Evolutionary conservation across 2,797 vertebrate genomes (phyloP).

Genomic region (Spea hammondii): DNA sequence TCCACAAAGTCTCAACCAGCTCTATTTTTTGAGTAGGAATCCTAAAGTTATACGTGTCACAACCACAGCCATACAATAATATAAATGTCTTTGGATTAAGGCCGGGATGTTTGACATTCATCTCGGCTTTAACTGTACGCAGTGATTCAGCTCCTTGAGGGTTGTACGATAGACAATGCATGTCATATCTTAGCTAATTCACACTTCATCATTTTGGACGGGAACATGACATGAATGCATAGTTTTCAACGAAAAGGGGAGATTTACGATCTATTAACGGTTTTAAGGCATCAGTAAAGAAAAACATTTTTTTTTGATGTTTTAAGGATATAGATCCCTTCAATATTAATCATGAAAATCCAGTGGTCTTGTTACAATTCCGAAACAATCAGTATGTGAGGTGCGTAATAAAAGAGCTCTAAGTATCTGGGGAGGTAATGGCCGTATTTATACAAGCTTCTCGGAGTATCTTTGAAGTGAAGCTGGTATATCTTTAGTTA

Average conservation of each 20-base stretch:
- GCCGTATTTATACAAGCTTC: conserved; percentile 57
- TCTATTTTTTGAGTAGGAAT: no score
- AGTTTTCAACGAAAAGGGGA: background rate
- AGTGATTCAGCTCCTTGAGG: background rate
- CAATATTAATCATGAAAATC: background rate
- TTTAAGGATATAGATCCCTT: background rate
- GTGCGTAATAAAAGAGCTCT: background rate
- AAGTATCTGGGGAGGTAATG: conserved; percentile 39
- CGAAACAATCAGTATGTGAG: background rate
- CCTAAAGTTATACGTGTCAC: no score
- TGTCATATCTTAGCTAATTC: conserved; percentile 1
- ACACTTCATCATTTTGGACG: background rate
- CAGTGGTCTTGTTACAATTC: background rate
- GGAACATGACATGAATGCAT: conserved; percentile 5
- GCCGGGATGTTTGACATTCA: background rate
- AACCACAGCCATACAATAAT: background rate
- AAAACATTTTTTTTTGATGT: background rate
- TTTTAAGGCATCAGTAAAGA: background rate
- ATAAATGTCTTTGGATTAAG: background rate
- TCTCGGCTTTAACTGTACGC: background rate
- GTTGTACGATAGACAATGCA: background rate
- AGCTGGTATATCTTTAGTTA: conserved; percentile 49
- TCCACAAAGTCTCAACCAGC: no score
- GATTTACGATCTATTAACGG: conserved; percentile 1
- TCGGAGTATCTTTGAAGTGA: conserved; percentile 64